Evolutionary conservation across 2,113 vertebrate species (phyloP), one percentile per base, ranked within the genome.

Genomic region (Hippocampus mohnikei): DNA sequence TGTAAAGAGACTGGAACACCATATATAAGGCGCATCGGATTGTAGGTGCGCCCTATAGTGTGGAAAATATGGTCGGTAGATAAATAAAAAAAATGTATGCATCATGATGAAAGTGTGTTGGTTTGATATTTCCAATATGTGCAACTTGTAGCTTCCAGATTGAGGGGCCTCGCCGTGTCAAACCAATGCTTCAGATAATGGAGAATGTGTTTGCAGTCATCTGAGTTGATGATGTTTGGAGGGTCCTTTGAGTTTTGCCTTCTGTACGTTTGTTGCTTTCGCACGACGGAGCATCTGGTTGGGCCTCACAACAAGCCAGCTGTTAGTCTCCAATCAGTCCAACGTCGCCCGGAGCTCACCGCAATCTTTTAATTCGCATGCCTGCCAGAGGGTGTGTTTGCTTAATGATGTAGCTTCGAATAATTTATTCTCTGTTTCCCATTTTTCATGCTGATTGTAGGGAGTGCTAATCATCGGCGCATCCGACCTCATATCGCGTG

Each of bases 381-480:
- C 75, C 69, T 21, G 79, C 82, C 75, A 52, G 52, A 76, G 78
- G 82, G 79, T 79, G 71, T 84, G 64, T 84, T 80, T 85, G 75
- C 78, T 81, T 89, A 86, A 82, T 86, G 84, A 86, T 80, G 81
- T 64, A 67, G 71, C 76, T 67, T 44, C 67, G 76, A 67, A 80
- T 77, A 75, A 84, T 84, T 50, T 73, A 80, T 85, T 77, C 58
- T 37, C 41, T 50, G 27, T 72, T 71, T 72, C 67, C n/a, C 67
- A 44, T 67, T 48, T 50, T 67, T 46, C 33, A 50, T 74, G 66
- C 71, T 71, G 68, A 82, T 84, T 74, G 29, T 61, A 46, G 73
- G 44, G 66, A 69, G 66, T 44, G 50, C 27, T 67, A 66, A 72
- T 75, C 67, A 67, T 70, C 69, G 67, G 33, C 27, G 13, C 67